Evolutionary conservation across 2,797 vertebrate genomes (phyloP).

Genomic region (Dryobates pubescens): DNA sequence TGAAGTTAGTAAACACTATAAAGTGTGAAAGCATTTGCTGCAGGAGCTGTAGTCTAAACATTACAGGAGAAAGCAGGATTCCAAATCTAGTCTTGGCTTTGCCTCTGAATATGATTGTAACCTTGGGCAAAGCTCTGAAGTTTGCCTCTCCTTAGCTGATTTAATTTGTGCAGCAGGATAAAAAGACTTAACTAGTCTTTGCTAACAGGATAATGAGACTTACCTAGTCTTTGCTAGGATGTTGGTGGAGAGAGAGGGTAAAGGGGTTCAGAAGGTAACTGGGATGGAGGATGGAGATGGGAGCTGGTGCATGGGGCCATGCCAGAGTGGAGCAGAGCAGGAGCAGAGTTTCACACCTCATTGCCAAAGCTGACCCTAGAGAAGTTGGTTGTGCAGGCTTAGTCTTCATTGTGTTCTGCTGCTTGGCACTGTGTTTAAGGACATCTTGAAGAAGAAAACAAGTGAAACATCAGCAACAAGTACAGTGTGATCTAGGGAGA

Average conservation of each 20-base stretch:
- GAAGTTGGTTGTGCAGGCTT: not conserved
- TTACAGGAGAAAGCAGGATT: conserved; percentile 65
- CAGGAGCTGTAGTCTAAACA: conserved; percentile 73
- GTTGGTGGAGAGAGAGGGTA: not conserved
- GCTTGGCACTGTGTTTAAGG: not conserved
- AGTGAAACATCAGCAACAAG: not conserved
- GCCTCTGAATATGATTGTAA: conserved; percentile 58
- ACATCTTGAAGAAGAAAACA: not conserved
- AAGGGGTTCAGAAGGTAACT: not conserved
- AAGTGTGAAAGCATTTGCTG: conserved; percentile 73
- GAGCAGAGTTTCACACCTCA: not conserved
- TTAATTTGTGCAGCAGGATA: conserved; percentile 49
- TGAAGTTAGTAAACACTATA: conserved; percentile 71
- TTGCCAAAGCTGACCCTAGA: not conserved
- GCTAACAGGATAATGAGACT: not conserved
- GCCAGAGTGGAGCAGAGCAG: not conserved
- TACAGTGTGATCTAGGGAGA: not conserved
- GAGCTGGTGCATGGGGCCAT: fast-evolving
- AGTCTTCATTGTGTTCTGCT: not conserved
- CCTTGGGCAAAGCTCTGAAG: conserved; percentile 53
- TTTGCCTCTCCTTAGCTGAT: conserved; percentile 36
- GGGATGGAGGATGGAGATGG: not conserved
- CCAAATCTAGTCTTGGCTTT: conserved; percentile 60
- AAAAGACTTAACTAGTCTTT: not conserved
- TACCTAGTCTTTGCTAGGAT: not conserved